Evolutionary conservation across 2,888 invertebrate genomes (phyloP), one percentile per base, ranked within the genome.

Genomic region (Bedellia somnulentella): DNA sequence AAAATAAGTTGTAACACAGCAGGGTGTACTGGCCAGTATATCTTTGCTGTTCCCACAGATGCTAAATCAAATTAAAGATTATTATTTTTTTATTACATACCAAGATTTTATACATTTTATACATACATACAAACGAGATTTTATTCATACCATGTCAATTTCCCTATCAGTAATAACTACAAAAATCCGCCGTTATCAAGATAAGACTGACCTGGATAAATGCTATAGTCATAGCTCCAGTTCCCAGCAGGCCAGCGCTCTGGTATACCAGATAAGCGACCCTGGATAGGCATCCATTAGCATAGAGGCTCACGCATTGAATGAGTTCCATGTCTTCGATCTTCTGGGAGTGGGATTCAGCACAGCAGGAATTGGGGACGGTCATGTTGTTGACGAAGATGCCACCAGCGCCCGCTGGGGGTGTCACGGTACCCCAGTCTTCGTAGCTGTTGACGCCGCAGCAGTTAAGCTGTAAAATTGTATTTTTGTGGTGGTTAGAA

Each of bases 131-230:
- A n/a, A n/a, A n/a, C n/a, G n/a, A n/a, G n/a, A n/a, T n/a, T n/a
- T n/a, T n/a, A n/a, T n/a, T n/a, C n/a, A n/a, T n/a, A n/a, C n/a
- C n/a, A n/a, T n/a, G n/a, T n/a, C n/a, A n/a, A n/a, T n/a, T n/a
- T n/a, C n/a, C n/a, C n/a, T n/a, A n/a, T n/a, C n/a, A n/a, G n/a
- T n/a, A n/a, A n/a, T n/a, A n/a, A n/a, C n/a, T n/a, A n/a, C n/a
- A n/a, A n/a, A n/a, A n/a, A n/a, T n/a, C n/a, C n/a, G n/a, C n/a
- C n/a, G n/a, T n/a, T n/a, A n/a, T n/a, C n/a, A n/a, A n/a, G n/a
- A n/a, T n/a, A n/a, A n/a, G n/a, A n/a, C n/a, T n/a, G n/a, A 87
- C 87, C 80, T 89, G 89, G 37, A 89, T 86, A 44, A 89, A 82
- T 5, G 87, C 86, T 35, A 89, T 86, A n/a, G 87, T 86, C 44